Percentiles rank a stretch among this genome's conserved stretches.
phyloP scores from a whole-genome alignment of 2,888 invertebrate genomes.

The Alviniconcha strummeri region DNA sequence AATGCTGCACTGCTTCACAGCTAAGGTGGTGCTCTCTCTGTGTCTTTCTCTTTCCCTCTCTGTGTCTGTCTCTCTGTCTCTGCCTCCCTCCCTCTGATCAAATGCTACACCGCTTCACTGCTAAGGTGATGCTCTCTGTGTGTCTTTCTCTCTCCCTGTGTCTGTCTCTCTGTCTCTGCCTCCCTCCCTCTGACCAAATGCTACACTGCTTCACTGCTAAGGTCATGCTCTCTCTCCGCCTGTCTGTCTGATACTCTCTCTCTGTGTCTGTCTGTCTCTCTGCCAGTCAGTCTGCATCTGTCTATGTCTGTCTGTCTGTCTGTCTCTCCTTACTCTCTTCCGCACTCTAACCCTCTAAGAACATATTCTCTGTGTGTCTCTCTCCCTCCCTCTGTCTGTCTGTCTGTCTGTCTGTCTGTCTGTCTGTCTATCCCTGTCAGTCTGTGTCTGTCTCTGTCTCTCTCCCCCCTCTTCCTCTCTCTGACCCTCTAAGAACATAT shows the following conservation, averaged over 20 bases:
- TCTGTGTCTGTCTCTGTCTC: background rate
- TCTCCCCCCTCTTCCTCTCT: too few species aligned
- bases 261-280: background rate
- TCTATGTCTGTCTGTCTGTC: background rate
- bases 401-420: background rate
- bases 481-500: too few species aligned
- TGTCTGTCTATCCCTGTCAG: background rate
- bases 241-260: too few species aligned
- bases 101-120: slow-evolving; percentile 86
- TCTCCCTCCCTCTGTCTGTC: too few species aligned
- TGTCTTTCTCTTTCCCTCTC: background rate
- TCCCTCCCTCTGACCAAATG: slow-evolving; percentile 78
- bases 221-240: slow-evolving; percentile 76
- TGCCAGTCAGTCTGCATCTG: background rate
- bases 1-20: slow-evolving; percentile 86
- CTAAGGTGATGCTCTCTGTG: slow-evolving; percentile 79
- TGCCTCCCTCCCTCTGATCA: slow-evolving; percentile 76
- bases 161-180: background rate
- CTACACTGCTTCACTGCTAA: slow-evolving; percentile 89
- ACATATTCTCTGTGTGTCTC: too few species aligned
- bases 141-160: too few species aligned
- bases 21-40: slow-evolving; percentile 79
- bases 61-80: background rate
- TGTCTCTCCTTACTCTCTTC: too few species aligned
- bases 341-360: too few species aligned